Evolutionary conservation across 2,113 vertebrate genomes (phyloP).

Genomic region (Telmatochromis sp.): DNA sequence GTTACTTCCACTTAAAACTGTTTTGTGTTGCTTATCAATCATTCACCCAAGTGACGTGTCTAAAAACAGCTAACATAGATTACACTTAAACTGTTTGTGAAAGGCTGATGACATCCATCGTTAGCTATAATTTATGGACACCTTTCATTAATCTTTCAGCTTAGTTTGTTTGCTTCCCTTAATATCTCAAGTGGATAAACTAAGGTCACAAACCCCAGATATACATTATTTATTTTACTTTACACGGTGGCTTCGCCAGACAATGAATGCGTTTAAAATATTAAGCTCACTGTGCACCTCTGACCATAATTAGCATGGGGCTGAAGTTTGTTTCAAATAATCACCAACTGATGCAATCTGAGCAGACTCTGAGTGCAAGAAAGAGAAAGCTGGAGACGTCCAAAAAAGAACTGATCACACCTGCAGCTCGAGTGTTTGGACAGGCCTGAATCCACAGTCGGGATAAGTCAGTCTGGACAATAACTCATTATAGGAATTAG

Average conservation of each 20-base stretch:
- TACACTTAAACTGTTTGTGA: not conserved
- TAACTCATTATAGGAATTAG: constrained; percentile 2
- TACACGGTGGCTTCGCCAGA: not conserved
- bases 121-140: not conserved
- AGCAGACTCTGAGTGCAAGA: not conserved
- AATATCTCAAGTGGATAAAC: not conserved
- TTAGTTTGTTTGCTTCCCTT: not conserved
- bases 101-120: not conserved
- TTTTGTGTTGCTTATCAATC: not conserved
- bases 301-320: not conserved
- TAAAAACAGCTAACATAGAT: not conserved
- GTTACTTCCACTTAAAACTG: not conserved
- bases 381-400: not conserved
- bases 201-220: not conserved
- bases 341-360: not conserved
- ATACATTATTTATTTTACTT: not conserved
- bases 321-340: not conserved
- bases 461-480: constrained; percentile 23
- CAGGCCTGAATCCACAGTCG: not conserved
- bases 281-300: not conserved
- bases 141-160: not conserved
- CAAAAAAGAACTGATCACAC: not conserved
- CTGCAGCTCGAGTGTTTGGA: not conserved
- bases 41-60: not conserved
- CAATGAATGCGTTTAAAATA: not conserved